Base-by-base conservation (phyloP, 2,797 vertebrate genomes). In the Nyctibius grandis region DNA sequence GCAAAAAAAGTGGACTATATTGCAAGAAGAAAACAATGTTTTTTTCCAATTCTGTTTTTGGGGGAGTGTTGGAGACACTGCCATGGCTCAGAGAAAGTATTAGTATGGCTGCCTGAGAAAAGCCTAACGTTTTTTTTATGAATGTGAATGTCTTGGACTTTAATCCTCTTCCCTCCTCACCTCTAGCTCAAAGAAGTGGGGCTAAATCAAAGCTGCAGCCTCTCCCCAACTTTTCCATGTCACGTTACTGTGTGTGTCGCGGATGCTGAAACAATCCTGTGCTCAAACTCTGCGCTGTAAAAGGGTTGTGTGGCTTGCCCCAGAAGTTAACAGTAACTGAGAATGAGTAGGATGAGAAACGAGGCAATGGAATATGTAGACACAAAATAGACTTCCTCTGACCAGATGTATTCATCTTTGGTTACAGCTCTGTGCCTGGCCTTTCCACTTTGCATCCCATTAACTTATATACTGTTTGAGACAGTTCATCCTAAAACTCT, bases 1-100 rank as follows among this genome's bases (percentile, higher is more conserved):
- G 61, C 7, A 22, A 75, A 67, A 93, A 48, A 40, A n/a, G n/a
- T 5, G 54, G 17, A 36, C 42, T 72, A 2, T 33, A 33, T 16
- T 86, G 25, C n/a, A 85, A 54, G 59, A 44, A 56, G 34, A 36
- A 79, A 56, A 1, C 0, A 0, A 0, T 2, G 2, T 15, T 36
- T 73, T 54, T 72, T 89, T 36, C 31, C 20, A 47, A 0, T 70
- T 91, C 23, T 42, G 7, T 4, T 70, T 85, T 42, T 31, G 53
- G 9, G 34, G 12, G 44, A n/a, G 2, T 14, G 5, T 77, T 83
- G 45, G 34, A 74, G 47, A 33, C 6, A 11, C 29, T 56, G 44
- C 28, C 1, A 0, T n/a, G 45, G 34, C 25, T 88, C 80, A 70
- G 36, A 83, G 44, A 47, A 84, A 28, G 29, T 25, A 18, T 72